Conservation (phyloP, 2,113 vertebrate species). For the Spea multiplicata region DNA sequence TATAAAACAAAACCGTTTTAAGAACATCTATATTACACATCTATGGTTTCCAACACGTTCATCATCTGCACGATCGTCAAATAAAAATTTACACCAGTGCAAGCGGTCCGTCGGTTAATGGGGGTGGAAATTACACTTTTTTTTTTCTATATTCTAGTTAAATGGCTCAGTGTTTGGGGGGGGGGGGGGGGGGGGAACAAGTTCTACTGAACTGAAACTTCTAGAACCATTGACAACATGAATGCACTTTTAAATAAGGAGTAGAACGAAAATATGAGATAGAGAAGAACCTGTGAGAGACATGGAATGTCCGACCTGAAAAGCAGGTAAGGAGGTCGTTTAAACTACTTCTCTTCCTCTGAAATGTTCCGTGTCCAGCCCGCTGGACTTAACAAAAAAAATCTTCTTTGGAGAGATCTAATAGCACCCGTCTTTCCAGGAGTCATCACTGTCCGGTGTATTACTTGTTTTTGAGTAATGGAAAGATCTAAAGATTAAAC, state of each 20-base stretch:
- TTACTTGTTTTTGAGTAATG: slow-evolving; percentile 66
- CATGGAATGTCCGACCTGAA: neutral
- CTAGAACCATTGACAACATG: slow-evolving; percentile 22
- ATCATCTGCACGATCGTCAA: neutral
- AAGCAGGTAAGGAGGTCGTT: neutral
- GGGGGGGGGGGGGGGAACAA: neutral
- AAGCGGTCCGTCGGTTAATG: neutral
- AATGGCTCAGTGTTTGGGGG: slow-evolving; percentile 13
- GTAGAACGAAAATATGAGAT: neutral
- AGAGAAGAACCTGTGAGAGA: slow-evolving; percentile 1
- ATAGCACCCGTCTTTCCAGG: slow-evolving; percentile 91
- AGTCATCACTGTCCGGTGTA: slow-evolving; percentile 66
- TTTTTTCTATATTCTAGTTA: neutral
- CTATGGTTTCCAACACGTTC: slow-evolving; percentile 7
- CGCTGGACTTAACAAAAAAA: slow-evolving; percentile 55
- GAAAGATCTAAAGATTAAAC: slow-evolving; percentile 64
- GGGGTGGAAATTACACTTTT: neutral
- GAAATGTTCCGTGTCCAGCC: slow-evolving; percentile 56
- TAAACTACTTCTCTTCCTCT: neutral
- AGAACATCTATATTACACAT: slow-evolving; percentile 21
- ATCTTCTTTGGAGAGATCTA: slow-evolving; percentile 53
- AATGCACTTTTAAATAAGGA: neutral
- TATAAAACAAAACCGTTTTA: neutral
- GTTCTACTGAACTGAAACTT: neutral
- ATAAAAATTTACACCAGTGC: slow-evolving; percentile 1